Base-by-base conservation (phyloP, 2,113 vertebrate genomes). In the Dinomys branickii region DNA sequence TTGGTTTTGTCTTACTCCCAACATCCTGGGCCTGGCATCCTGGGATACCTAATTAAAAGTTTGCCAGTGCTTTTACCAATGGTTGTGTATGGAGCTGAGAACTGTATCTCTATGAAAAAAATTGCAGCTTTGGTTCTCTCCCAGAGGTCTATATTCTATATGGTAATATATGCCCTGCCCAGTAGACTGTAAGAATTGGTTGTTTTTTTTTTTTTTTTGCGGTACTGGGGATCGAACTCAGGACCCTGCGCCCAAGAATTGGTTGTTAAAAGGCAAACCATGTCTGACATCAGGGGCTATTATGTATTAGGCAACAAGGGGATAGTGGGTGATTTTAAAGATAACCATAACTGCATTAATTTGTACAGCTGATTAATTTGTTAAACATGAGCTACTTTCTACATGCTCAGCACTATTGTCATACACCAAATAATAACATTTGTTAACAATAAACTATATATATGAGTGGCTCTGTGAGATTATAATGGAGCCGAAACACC, bases 1-100 rank as follows among this genome's bases (percentile, higher is more conserved):
- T 94, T 84, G 86, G n/a, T 67, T 97, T 91, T 95, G 91, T 91
- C 91, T 94, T 95, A 78, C 58, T 95, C 78, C 56, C 56, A 92
- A 56, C 63, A 84, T 67, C 65, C 83, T 1, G 0, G 71, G 59
- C 30, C 54, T 35, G 26, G 44, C 96, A 85, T 89, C 95, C 50
- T 7, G 86, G 93, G 88, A 91, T 16, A 69, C 75, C 80, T 95
- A 71, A 97, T 96, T 96, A 97, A 94, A 88, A 75, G 38, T 7
- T n/a, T 73, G 82, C 50, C 11, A 61, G 41, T 26, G 14, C 56
- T 81, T 87, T 88, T 41, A 85, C 41, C 63, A n/a, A 8, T 63
- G 26, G 41, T 86, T 28, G 16, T 96, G 28, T 77, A 87, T 50
- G 12, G 52, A 78, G 33, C 78, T n/a, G 17, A 88, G 71, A 44